Conservation (phyloP, 2,888 invertebrate genomes). For the Chloroclystis v-ata region DNA sequence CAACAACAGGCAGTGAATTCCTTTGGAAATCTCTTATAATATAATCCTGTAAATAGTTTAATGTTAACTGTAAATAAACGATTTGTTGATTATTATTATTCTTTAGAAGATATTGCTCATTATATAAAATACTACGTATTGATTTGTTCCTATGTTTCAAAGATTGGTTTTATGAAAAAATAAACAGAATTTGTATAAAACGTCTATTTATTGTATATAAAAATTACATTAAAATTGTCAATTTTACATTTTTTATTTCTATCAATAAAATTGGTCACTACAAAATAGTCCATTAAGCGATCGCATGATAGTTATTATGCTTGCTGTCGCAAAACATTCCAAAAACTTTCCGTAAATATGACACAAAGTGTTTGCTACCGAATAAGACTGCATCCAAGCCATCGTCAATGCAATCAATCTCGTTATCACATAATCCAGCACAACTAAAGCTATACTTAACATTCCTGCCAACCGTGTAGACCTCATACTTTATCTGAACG, state of each 20-base stretch:
- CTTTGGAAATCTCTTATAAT: slow-evolving; percentile 62
- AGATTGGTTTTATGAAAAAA: slow-evolving; percentile 42
- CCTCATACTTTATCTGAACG: not conserved
- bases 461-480: slow-evolving; percentile 10
- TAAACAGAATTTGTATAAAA: slow-evolving; percentile 72
- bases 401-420: slow-evolving; percentile 33
- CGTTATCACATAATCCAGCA: slow-evolving; percentile 27
- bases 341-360: slow-evolving; percentile 36
- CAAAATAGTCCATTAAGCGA: slow-evolving; percentile 75
- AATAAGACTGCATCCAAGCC: slow-evolving; percentile 34
- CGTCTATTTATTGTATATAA: slow-evolving; percentile 78
- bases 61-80: slow-evolving; percentile 39
- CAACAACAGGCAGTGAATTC: slow-evolving; percentile 55
- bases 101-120: slow-evolving; percentile 30
- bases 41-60: slow-evolving; percentile 39
- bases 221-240: slow-evolving; percentile 78
- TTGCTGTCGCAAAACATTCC: slow-evolving; percentile 57
- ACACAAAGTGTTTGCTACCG: slow-evolving; percentile 36
- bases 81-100: slow-evolving; percentile 36
- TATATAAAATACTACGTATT: slow-evolving; percentile 21
- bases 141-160: slow-evolving; percentile 51
- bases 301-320: slow-evolving; percentile 68
- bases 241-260: slow-evolving; percentile 71
- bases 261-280: slow-evolving; percentile 77
- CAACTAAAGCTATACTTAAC: slow-evolving; percentile 17